These are phyloP conservation scores for Aleiodes alternator DNA, from an alignment of 2,888 invertebrate genomes.

Conservation along the genomic window DNA sequence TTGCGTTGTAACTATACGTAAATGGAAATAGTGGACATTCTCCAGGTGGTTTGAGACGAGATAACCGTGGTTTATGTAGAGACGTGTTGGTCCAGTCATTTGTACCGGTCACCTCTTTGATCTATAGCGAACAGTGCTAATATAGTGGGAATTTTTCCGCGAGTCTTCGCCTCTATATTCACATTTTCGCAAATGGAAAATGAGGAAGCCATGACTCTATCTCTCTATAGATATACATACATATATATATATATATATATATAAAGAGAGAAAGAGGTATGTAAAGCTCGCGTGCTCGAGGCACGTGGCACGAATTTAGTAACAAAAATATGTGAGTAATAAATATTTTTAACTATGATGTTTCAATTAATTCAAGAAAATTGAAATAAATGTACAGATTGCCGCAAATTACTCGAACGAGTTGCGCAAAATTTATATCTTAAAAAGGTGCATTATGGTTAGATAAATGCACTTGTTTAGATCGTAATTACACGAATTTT, in stretches of 20 bases:
- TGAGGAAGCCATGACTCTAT: constrained; percentile 56
- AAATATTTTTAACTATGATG: constrained; percentile 8
- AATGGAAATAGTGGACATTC: constrained; percentile 64
- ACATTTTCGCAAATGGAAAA: constrained; percentile 44
- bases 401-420: no score
- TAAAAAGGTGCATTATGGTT: no score
- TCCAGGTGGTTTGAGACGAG: constrained; percentile 56
- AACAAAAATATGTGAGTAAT: background rate
- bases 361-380: constrained; percentile 9
- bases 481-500: constrained; percentile 4
- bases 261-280: constrained; percentile 29
- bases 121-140: background rate
- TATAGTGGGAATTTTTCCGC: no score
- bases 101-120: constrained; percentile 60
- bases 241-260: no score
- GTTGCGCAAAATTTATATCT: background rate
- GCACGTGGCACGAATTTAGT: constrained; percentile 33
- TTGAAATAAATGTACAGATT: no score
- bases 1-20: constrained; percentile 55
- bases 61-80: constrained; percentile 28
- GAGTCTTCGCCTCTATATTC: no score
- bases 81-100: constrained; percentile 54
- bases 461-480: no score
- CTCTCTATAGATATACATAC: background rate
- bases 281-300: constrained; percentile 33